phyloP scores from a whole-genome alignment of 2,888 invertebrate genomes.

The Eristalis intricaria region DNA sequence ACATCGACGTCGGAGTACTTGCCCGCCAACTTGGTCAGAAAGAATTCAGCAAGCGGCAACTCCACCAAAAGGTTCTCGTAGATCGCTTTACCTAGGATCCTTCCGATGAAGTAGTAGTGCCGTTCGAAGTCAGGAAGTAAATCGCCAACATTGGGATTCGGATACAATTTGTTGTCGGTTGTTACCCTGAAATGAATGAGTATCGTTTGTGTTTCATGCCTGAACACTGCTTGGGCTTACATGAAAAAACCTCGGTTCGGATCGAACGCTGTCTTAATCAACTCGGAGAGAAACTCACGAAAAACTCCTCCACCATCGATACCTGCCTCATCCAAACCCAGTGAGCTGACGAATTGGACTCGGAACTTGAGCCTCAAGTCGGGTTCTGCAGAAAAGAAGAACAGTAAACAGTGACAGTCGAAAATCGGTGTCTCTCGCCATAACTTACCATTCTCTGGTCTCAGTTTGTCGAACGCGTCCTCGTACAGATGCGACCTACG shows the following conservation, averaged over 20 bases:
- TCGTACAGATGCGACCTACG: slow-evolving; percentile 97
- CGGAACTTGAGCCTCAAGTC: slow-evolving; percentile 92
- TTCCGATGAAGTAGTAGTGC: slow-evolving; percentile 97
- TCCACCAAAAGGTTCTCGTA: slow-evolving; percentile 98
- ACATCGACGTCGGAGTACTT: slow-evolving; percentile 89
- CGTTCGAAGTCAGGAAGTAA: slow-evolving; percentile 92
- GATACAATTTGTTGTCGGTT: slow-evolving; percentile 96
- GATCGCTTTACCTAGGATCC: slow-evolving; percentile 96
- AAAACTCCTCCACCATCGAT: slow-evolving; percentile 99
- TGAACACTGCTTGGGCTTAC: slow-evolving; percentile 77
- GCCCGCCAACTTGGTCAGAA: slow-evolving; percentile 93
- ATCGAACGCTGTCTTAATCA: slow-evolving; percentile 97
- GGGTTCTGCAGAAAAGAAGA: slow-evolving; percentile 85
- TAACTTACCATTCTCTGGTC: slow-evolving; percentile 90
- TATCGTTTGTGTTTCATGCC: not conserved
- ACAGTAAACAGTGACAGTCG: not conserved
- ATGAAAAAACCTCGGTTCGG: slow-evolving; percentile 96
- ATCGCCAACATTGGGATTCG: slow-evolving; percentile 95
- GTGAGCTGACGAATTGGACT: slow-evolving; percentile 94
- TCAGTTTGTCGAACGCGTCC: slow-evolving; percentile 97
- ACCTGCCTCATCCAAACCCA: slow-evolving; percentile 96
- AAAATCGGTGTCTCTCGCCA: not conserved
- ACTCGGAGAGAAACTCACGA: slow-evolving; percentile 95
- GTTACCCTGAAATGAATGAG: slow-evolving; percentile 84
- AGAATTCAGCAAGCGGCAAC: slow-evolving; percentile 97